Evolutionary conservation across 2,888 invertebrate species (phyloP).

Genomic region (Acanthosepion pharaonis): DNA sequence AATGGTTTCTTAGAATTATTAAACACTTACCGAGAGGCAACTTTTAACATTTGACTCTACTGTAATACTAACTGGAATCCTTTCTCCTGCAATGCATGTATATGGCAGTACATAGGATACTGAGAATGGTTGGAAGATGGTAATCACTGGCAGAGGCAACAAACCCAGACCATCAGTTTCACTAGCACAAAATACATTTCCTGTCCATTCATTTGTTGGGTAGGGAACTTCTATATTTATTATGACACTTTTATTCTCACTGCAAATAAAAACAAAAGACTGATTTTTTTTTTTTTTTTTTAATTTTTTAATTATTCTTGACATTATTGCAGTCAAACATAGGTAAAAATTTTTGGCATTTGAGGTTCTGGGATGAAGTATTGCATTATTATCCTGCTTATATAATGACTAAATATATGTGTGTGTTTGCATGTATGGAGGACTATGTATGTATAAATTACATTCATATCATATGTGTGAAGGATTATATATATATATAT

Average conservation of each 20-base stretch:
- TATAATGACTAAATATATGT: too few species aligned
- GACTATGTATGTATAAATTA: too few species aligned
- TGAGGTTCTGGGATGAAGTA: too few species aligned
- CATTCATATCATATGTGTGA: too few species aligned
- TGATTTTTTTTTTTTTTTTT: too few species aligned
- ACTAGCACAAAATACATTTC: conserved; percentile 77
- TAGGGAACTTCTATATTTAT: conserved; percentile 75
- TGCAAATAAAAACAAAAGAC: not conserved
- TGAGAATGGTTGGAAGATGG: conserved; percentile 82
- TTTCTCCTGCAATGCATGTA: conserved; percentile 80
- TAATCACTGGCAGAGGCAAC: conserved; percentile 74
- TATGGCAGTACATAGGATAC: conserved; percentile 82
- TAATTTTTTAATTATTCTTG: too few species aligned
- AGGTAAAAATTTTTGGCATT: too few species aligned
- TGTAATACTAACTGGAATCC: conserved; percentile 79
- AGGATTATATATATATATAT: too few species aligned
- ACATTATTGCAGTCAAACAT: too few species aligned
- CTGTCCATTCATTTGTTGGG: conserved; percentile 79
- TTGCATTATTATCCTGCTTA: too few species aligned
- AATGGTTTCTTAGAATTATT: not conserved
- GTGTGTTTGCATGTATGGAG: too few species aligned
- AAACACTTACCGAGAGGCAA: conserved; percentile 79
- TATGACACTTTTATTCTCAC: conserved; percentile 38
- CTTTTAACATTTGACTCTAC: conserved; percentile 83
- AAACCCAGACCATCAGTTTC: conserved; percentile 76